Evolutionary conservation across 2,888 invertebrate genomes (phyloP).

Genomic region (Sinhomidia bicolor): DNA sequence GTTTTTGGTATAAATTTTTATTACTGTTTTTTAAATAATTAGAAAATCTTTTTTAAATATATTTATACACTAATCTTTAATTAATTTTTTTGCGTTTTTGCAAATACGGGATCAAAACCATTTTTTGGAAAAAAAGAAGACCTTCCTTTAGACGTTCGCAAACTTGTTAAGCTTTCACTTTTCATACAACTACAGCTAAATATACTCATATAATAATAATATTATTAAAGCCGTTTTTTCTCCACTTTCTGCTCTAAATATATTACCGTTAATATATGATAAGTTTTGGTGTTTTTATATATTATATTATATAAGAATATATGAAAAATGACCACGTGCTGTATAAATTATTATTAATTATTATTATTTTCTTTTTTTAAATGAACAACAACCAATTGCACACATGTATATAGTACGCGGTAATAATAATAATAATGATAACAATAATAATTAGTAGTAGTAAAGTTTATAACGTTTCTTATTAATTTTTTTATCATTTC

Average conservation of each 20-base stretch:
- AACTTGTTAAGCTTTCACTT: slow-evolving; percentile 66
- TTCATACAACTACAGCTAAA: slow-evolving; percentile 5
- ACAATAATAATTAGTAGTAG: not conserved
- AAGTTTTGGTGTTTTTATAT: slow-evolving; percentile 22
- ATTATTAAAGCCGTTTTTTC: slow-evolving; percentile 12
- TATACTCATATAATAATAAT: slow-evolving; percentile 24
- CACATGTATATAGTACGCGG: not conserved
- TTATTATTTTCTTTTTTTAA: slow-evolving; percentile 18
- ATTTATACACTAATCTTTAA: slow-evolving; percentile 37
- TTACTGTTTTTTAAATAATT: slow-evolving; percentile 28
- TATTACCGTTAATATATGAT: slow-evolving; percentile 6
- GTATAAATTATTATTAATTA: slow-evolving; percentile 31
- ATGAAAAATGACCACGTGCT: slow-evolving; percentile 52
- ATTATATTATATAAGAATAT: slow-evolving; percentile 9
- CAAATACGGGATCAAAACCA: slow-evolving; percentile 46
- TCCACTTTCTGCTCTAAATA: not conserved
- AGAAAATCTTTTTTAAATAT: not conserved
- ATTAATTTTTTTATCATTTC: slow-evolving; percentile 34
- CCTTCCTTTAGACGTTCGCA: slow-evolving; percentile 67
- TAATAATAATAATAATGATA: not conserved
- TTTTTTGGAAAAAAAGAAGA: slow-evolving; percentile 51
- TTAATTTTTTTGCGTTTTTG: slow-evolving; percentile 51
- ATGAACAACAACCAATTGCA: slow-evolving; percentile 57
- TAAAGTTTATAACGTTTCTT: slow-evolving; percentile 20
- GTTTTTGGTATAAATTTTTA: slow-evolving; percentile 48